Conservation (phyloP, 1,140 invertebrate species). For the Drosophila watanabei region DNA sequence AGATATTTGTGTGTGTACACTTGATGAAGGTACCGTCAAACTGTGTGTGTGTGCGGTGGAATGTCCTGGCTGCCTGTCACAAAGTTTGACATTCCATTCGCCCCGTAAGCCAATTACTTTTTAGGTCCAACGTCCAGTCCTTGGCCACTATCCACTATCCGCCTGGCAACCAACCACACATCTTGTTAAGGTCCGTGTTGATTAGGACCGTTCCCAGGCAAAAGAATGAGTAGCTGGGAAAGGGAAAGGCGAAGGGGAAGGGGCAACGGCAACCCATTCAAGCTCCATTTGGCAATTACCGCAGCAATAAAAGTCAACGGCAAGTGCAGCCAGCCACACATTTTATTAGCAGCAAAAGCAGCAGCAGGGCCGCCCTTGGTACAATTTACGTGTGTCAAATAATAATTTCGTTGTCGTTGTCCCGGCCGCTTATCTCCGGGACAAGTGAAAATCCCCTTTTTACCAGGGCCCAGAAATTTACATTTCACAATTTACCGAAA, state of each 20-base stretch:
- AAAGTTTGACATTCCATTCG: constrained; percentile 71
- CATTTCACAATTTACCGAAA: constrained; percentile 83
- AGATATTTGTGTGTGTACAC: constrained; percentile 5
- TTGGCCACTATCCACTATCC: constrained; percentile 14
- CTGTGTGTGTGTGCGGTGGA: constrained; percentile 33
- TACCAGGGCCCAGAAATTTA: constrained; percentile 66
- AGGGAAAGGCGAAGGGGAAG: background rate
- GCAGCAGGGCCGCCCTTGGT: constrained; percentile 22
- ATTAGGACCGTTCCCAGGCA: constrained; percentile 35
- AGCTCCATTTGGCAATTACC: constrained; percentile 83
- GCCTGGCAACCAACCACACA: constrained; percentile 55
- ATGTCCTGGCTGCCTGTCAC: constrained; percentile 31
- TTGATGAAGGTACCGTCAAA: constrained; percentile 60
- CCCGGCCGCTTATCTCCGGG: constrained; percentile 56
- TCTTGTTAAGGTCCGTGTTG: constrained; percentile 52
- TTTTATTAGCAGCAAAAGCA: constrained; percentile 48
- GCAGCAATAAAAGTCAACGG: constrained; percentile 83
- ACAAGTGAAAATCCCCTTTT: constrained; percentile 59
- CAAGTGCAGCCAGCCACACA: constrained; percentile 59
- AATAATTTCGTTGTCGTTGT: constrained; percentile 76
- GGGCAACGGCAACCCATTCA: constrained; percentile 58
- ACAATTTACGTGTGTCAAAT: constrained; percentile 83
- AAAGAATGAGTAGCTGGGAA: background rate
- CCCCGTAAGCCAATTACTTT: constrained; percentile 79
- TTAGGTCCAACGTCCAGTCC: constrained; percentile 28